A percentile compares a stretch with the other conserved stretches of the same genome.
These are phyloP conservation scores for Hedychridium roseum DNA, from an alignment of 2,888 invertebrate species.

Conservation along the genomic window DNA sequence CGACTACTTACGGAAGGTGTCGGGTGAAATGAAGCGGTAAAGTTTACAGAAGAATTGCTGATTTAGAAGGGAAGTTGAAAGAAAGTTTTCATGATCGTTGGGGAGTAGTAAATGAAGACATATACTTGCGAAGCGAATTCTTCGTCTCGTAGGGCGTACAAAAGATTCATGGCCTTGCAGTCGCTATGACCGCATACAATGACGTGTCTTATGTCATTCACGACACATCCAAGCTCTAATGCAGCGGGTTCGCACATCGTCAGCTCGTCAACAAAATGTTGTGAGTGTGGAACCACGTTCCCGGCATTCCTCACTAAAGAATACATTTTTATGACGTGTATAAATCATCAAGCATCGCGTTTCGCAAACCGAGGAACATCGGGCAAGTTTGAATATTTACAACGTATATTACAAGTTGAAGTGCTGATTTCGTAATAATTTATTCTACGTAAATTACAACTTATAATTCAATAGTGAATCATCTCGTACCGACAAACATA, in stretches of 20 bases:
- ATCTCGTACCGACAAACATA: slow-evolving; percentile 88
- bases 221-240: slow-evolving; percentile 90
- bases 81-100: no score
- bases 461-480: slow-evolving; percentile 35
- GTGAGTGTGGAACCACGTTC: slow-evolving; percentile 92
- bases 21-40: background rate
- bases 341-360: no score
- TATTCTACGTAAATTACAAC: no score
- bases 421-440: no score
- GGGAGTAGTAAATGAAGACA: no score
- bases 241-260: slow-evolving; percentile 96
- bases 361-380: no score
- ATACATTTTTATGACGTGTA: no score
- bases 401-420: no score
- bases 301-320: slow-evolving; percentile 92
- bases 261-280: slow-evolving; percentile 84
- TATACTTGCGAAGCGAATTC: slow-evolving; percentile 76
- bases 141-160: slow-evolving; percentile 82
- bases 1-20: background rate
- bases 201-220: slow-evolving; percentile 89
- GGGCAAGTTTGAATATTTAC: no score
- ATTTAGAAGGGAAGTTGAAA: background rate
- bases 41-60: background rate
- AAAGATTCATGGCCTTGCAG: slow-evolving; percentile 96
- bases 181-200: slow-evolving; percentile 98